Evolutionary conservation across 2,113 vertebrate species (phyloP).

Genomic region (Parus major): DNA sequence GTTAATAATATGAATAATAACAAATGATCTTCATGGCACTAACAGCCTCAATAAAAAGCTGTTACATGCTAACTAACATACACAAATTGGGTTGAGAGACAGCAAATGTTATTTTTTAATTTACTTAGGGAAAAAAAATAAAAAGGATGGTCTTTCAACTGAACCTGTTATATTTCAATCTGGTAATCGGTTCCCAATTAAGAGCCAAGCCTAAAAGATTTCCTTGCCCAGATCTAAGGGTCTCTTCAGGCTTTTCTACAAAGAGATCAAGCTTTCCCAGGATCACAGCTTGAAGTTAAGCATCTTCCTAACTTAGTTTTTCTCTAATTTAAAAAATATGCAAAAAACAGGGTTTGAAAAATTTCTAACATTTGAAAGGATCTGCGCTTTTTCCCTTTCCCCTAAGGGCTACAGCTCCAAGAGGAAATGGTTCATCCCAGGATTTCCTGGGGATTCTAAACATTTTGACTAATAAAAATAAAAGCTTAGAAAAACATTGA

Average conservation of each 20-base stretch:
- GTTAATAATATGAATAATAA: not conserved
- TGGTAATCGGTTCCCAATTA: not conserved
- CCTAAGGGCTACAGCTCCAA: conserved; percentile 25
- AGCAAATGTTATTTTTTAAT: not conserved
- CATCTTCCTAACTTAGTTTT: conserved; percentile 29
- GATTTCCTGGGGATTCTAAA: conserved; percentile 73
- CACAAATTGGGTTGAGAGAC: not conserved
- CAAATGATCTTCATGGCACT: not conserved
- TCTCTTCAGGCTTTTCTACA: conserved; percentile 32
- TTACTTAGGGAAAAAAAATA: not conserved
- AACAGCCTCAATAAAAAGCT: not conserved
- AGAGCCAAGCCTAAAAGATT: conserved; percentile 18
- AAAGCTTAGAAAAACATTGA: conserved; percentile 64
- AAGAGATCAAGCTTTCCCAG: not conserved
- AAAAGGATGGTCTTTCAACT: not conserved
- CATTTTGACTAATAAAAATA: conserved; percentile 72
- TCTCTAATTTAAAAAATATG: conserved; percentile 66
- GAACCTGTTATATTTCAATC: not conserved
- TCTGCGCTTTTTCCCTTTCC: conserved; percentile 31
- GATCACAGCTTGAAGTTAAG: not conserved
- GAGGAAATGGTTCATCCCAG: conserved; percentile 69
- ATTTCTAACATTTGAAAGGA: conserved; percentile 53
- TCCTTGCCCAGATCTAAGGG: conserved; percentile 21
- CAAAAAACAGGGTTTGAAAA: conserved; percentile 47
- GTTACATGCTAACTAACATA: not conserved